These are phyloP conservation scores for Spodoptera picta DNA, from an alignment of 2,888 invertebrate genomes.

Conservation along the genomic window DNA sequence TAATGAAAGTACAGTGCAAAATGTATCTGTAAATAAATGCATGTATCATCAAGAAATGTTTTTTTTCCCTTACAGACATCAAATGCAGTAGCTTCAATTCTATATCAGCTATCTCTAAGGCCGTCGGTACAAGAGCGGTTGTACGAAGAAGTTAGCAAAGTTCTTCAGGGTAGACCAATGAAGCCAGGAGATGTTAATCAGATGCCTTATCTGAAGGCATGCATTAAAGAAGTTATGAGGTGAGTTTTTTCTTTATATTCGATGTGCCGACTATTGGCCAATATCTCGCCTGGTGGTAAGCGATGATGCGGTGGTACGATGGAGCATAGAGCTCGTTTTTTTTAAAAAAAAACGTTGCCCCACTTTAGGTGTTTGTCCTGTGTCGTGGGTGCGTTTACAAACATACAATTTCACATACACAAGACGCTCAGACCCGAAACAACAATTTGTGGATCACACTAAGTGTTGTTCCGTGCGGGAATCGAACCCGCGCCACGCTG, in stretches of 20 bases:
- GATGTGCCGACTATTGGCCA: too few species aligned
- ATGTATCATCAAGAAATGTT: neutral
- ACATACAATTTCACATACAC: too few species aligned
- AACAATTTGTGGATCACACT: too few species aligned
- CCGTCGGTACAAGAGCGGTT: conserved; percentile 90
- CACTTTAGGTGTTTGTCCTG: too few species aligned
- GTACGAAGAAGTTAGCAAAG: conserved; percentile 88
- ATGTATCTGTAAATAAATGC: neutral
- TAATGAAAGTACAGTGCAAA: neutral
- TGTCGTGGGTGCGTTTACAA: too few species aligned
- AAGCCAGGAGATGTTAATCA: conserved; percentile 89
- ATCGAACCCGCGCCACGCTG: too few species aligned
- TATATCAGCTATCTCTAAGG: conserved; percentile 91
- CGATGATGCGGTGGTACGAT: too few species aligned
- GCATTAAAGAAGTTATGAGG: conserved; percentile 93
- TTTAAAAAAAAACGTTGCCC: too few species aligned
- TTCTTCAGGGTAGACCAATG: conserved; percentile 80
- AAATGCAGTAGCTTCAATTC: conserved; percentile 92
- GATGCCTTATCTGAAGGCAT: conserved; percentile 91
- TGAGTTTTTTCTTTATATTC: conserved; percentile 57
- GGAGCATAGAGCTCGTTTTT: too few species aligned
- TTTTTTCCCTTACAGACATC: conserved; percentile 89
- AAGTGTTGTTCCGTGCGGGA: too few species aligned
- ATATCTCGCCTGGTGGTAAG: too few species aligned
- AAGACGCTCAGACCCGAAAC: too few species aligned